phyloP scores from a whole-genome alignment of 2,797 vertebrate genomes.

The Choloepus didactylus region DNA sequence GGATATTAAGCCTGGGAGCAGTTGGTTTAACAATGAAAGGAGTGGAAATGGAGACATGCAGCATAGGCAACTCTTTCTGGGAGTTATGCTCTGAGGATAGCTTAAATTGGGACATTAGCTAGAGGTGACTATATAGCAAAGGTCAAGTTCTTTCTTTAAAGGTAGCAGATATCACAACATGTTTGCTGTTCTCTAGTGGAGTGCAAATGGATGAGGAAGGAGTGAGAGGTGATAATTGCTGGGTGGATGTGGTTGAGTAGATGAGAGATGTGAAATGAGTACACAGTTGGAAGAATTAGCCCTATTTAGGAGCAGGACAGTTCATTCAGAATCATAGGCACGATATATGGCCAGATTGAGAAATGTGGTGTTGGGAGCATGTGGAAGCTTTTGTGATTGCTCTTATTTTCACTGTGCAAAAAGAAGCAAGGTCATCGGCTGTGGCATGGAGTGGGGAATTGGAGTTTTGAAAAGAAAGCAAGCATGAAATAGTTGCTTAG shows the following conservation, averaged over 20 bases:
- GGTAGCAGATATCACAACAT: neutral
- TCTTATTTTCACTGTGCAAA: neutral
- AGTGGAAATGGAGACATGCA: too few species aligned
- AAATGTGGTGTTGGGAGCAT: neutral
- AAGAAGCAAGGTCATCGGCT: too few species aligned
- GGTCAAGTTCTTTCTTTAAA: neutral
- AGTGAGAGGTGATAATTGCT: too few species aligned
- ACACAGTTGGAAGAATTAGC: accelerated
- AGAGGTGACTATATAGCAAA: neutral
- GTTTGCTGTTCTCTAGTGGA: neutral
- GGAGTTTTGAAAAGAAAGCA: neutral
- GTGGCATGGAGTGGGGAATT: too few species aligned
- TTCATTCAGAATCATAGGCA: too few species aligned
- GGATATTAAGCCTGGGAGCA: too few species aligned
- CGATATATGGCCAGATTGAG: neutral
- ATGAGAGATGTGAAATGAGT: neutral
- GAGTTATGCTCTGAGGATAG: neutral
- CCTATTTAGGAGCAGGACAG: too few species aligned
- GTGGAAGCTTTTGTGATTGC: neutral
- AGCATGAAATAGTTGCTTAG: neutral
- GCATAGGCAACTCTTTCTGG: neutral
- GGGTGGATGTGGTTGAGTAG: accelerated
- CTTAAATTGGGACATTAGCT: neutral
- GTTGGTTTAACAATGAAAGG: neutral
- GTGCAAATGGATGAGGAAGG: neutral